Evolutionary conservation across 2,888 invertebrate species (phyloP), one percentile per base, ranked within the genome.

Genomic region (Aleiodes testaceus): DNA sequence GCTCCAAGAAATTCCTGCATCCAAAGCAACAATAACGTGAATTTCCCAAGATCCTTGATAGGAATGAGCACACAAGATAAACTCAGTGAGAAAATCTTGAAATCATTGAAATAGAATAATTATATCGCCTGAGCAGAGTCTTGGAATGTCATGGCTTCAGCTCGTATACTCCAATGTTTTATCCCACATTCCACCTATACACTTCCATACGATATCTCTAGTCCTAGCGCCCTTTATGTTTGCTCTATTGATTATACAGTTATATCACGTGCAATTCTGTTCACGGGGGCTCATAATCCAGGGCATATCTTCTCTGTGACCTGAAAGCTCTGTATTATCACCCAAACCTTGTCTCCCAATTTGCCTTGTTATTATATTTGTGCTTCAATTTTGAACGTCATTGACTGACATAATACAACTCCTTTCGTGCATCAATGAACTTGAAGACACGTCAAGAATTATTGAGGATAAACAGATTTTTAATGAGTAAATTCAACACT

Each of bases 241-340:
- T 81, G 77, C 79, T 78, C 78, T 80, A 80, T 81, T 77, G 81
- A 81, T 81, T 80, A 80, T 78, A 79, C 79, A 79, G 81, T 79
- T 79, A 80, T 77, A 78, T 75, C 74, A 73, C 72, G 75, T 74
- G 36, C 74, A 74, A 76, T 77, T 74, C 75, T 74, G 36, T 45
- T 14, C 30, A 47, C 44, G 45, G 61, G 18, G 36, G 30, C 42
- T 22, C 50, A 42, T 69, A 26, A 12, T 12, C 45, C 52, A 20
- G 18, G 53, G 30, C 61, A 61, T 14, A 16, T 45, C 11, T 44
- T 22, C 47, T 53, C 47, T 44, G 18, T 44, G 16, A 20, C 52
- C 45, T 47, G 11, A 45, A 26, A 36, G 18, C 52, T 11, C 26
- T 9, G 11, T 50, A 16, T 36, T 14, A 14, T 36, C 14, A 16